Conservation (phyloP, 2,797 vertebrate genomes). For the Brotula barbata region DNA sequence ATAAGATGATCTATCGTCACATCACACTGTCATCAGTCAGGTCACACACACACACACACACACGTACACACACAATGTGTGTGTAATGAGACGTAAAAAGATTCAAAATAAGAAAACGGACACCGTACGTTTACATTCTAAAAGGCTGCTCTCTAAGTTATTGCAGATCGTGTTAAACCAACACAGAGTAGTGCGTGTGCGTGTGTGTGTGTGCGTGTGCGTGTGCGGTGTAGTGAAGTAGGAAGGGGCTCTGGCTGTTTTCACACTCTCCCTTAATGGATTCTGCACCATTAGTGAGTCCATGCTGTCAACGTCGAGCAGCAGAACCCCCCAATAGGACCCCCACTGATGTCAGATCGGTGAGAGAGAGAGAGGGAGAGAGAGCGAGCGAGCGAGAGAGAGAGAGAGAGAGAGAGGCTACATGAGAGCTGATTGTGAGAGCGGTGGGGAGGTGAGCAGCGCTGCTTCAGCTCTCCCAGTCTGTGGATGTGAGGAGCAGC, state of each 20-base stretch:
- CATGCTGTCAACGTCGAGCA: conserved; percentile 29
- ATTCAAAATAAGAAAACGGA: no score
- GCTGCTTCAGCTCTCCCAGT: conserved; percentile 31
- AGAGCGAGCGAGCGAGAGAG: conserved; percentile 29
- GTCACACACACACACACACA: no score
- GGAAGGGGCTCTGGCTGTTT: conserved; percentile 19
- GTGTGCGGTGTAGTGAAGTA: conserved; percentile 49
- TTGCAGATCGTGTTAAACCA: conserved; percentile 1
- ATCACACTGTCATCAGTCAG: no score
- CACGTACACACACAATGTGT: no score
- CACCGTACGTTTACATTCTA: not conserved
- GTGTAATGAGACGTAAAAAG: no score
- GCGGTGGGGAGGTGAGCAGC: conserved; percentile 52
- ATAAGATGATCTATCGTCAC: no score
- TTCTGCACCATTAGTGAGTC: conserved; percentile 44
- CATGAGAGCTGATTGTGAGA: conserved; percentile 45
- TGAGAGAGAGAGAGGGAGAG: conserved; percentile 36
- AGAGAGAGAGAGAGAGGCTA: conserved; percentile 28
- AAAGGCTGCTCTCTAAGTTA: conserved; percentile 15
- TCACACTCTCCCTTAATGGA: conserved; percentile 47
- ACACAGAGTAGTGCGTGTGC: not conserved
- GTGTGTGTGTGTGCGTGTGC: conserved; percentile 45
- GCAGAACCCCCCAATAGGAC: conserved; percentile 77
- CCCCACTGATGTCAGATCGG: conserved; percentile 84
- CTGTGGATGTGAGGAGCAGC: conserved; percentile 37